Evolutionary conservation across 1,140 invertebrate species (phyloP).

Genomic region (Brachystomella parvula): DNA sequence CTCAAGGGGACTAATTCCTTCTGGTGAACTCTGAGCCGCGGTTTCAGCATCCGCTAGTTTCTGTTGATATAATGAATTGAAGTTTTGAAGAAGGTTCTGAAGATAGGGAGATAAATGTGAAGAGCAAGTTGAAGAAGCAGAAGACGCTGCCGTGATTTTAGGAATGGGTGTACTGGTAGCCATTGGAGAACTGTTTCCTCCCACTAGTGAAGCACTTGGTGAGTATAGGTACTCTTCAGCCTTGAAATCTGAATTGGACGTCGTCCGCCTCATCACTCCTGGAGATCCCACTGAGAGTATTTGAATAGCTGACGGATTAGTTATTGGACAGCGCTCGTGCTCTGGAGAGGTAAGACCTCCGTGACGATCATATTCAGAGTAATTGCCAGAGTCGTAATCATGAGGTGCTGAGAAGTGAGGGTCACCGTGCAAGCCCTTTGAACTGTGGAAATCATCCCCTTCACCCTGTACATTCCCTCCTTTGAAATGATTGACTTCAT

Average conservation of each 20-base stretch:
- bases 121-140: neutral
- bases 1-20: neutral
- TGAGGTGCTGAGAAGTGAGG: neutral
- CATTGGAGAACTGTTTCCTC: neutral
- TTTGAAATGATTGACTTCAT: neutral
- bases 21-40: neutral
- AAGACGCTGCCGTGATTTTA: neutral
- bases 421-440: neutral
- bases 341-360: neutral
- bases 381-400: conserved; percentile 1
- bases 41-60: conserved; percentile 16
- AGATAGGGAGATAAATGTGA: neutral
- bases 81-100: conserved; percentile 10
- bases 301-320: neutral
- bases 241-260: neutral
- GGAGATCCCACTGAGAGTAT: neutral
- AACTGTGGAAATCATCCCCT: neutral
- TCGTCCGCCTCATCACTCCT: neutral
- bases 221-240: neutral
- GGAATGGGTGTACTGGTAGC: neutral
- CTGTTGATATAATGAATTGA: conserved; percentile 19
- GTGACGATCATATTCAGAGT: neutral
- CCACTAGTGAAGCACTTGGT: neutral
- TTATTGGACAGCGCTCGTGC: neutral
- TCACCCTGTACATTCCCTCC: neutral